phyloP scores from a whole-genome alignment of 2,888 invertebrate species.

The Pandemis cinnamomeana region DNA sequence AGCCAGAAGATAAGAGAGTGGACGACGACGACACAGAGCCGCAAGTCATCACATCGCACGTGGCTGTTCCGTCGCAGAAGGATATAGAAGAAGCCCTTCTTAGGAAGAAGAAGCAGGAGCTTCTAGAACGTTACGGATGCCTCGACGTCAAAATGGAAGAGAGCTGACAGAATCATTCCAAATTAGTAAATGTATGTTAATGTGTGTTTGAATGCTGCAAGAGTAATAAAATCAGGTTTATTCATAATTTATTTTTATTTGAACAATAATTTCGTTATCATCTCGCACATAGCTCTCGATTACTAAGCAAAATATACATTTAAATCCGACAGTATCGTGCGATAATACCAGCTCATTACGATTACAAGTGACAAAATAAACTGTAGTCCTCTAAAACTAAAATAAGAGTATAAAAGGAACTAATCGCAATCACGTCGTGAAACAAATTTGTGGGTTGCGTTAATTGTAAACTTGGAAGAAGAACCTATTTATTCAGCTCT shows the following conservation, averaged over 20 bases:
- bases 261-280: conserved; percentile 62
- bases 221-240: conserved; percentile 33
- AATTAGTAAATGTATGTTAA: conserved; percentile 31
- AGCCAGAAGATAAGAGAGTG: conserved; percentile 77
- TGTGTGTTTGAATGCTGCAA: conserved; percentile 33
- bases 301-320: conserved; percentile 70
- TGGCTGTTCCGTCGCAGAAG: conserved; percentile 96
- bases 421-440: conserved; percentile 43
- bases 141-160: conserved; percentile 75
- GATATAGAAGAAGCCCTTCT: conserved; percentile 97
- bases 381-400: conserved; percentile 42
- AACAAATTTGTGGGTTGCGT: conserved; percentile 14
- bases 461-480: conserved; percentile 12
- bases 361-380: conserved; percentile 39
- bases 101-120: conserved; percentile 95
- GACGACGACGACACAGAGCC: conserved; percentile 65
- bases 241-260: conserved; percentile 45
- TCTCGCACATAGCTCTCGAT: conserved; percentile 55
- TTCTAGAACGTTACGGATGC: conserved; percentile 92
- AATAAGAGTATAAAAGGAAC: conserved; percentile 46
- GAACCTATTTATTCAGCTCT: conserved; percentile 7
- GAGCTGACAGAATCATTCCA: conserved; percentile 62
- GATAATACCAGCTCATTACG: conserved; percentile 24
- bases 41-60: conserved; percentile 84
- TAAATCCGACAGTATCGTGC: conserved; percentile 44